Evolutionary conservation across 2,113 vertebrate genomes (phyloP).

Genomic region (Boleophthalmus pectinirostris): DNA sequence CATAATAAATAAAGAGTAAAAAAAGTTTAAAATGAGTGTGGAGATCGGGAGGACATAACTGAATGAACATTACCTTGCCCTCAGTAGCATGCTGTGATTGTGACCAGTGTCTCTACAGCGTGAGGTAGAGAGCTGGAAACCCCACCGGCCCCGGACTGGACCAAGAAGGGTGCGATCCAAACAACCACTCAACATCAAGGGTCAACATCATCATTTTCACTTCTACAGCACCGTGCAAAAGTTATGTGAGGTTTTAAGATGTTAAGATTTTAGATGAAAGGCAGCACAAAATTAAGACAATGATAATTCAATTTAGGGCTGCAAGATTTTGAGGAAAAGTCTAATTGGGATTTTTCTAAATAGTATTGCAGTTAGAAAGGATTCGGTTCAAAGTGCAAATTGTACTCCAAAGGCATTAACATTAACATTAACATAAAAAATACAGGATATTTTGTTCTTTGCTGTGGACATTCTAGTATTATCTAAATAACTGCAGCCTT

Average conservation of each 20-base stretch:
- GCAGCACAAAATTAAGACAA: not conserved
- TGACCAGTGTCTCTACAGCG: slow-evolving; percentile 79
- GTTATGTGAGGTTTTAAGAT: not conserved
- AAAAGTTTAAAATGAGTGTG: slow-evolving; percentile 69
- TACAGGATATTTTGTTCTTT: too few relatives aligned
- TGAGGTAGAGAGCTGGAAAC: slow-evolving; percentile 79
- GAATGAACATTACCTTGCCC: slow-evolving; percentile 63
- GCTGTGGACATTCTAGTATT: too few relatives aligned
- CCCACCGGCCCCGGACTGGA: slow-evolving; percentile 62
- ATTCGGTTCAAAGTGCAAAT: too few relatives aligned
- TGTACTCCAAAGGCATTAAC: too few relatives aligned
- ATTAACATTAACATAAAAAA: too few relatives aligned
- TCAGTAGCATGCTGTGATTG: slow-evolving; percentile 76
- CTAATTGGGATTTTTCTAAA: too few relatives aligned
- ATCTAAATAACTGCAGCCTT: too few relatives aligned
- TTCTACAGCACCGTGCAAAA: slow-evolving; percentile 12
- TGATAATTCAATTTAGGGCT: not conserved
- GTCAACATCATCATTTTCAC: slow-evolving; percentile 27
- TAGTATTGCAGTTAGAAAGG: too few relatives aligned
- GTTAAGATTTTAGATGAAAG: not conserved
- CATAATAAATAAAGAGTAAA: slow-evolving; percentile 79
- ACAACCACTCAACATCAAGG: slow-evolving; percentile 51
- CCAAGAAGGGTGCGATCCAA: slow-evolving; percentile 39
- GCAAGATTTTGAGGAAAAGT: too few relatives aligned
- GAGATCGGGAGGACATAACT: slow-evolving; percentile 68